phyloP scores from a whole-genome alignment of 2,113 vertebrate genomes.

The Mus pahari region DNA sequence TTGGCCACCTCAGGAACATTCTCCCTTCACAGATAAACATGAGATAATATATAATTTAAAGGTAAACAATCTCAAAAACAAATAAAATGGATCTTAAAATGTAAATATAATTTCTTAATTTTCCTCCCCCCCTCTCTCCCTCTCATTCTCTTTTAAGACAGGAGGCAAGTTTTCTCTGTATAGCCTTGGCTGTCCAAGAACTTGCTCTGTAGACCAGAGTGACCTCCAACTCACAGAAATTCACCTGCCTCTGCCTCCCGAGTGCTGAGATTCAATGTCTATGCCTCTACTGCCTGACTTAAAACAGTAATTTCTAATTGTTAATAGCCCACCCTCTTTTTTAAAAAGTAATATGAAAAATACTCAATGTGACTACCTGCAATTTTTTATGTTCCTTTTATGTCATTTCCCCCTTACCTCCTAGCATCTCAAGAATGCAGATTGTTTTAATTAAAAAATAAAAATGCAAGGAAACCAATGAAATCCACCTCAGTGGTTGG shows the following conservation, averaged over 20 bases:
- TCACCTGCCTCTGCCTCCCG: not conserved
- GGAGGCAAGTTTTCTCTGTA: not conserved
- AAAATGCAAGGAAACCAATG: not conserved
- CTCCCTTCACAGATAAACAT: not conserved
- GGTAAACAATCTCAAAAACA: not conserved
- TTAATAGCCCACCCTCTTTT: not conserved
- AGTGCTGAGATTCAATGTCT: not conserved
- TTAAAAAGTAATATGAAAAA: not conserved
- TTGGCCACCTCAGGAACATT: not conserved
- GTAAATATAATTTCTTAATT: not conserved
- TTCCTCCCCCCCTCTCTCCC: rapidly evolving
- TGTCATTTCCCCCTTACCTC: not conserved
- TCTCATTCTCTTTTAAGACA: no score
- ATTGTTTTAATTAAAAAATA: not conserved
- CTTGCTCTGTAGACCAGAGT: not conserved
- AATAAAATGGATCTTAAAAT: not conserved
- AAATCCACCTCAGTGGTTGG: not conserved
- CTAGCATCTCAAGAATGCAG: not conserved
- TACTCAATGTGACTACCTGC: not conserved
- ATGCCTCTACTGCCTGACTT: not conserved
- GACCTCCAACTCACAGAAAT: not conserved
- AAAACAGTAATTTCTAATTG: not conserved
- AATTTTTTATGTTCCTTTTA: not conserved
- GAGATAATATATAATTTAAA: not conserved
- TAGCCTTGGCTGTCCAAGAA: not conserved